Percentiles rank a stretch among this genome's conserved stretches.
These are phyloP conservation scores for Pangasius sanitwongsei DNA, from an alignment of 2,797 vertebrate species.

Conservation along the genomic window DNA sequence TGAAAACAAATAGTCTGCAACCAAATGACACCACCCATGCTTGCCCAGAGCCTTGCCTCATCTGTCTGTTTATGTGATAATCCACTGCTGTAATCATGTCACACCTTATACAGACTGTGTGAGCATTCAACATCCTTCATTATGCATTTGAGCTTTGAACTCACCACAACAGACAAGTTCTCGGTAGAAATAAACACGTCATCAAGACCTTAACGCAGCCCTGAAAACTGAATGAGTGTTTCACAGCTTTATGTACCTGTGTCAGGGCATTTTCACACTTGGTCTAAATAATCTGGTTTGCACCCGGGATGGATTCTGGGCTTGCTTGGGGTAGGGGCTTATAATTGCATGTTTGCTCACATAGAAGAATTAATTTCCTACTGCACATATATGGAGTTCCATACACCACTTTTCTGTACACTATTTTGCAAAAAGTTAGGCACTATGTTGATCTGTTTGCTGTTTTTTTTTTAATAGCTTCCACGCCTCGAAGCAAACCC, in stretches of 20 bases:
- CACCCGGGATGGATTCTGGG: neutral
- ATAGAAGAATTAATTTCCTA: neutral
- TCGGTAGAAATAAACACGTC: neutral
- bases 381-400: too few species aligned
- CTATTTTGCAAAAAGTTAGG: neutral
- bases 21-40: slow-evolving; percentile 43
- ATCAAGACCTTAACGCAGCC: neutral
- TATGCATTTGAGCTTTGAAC: too few species aligned
- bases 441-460: neutral
- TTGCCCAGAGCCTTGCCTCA: slow-evolving; percentile 41
- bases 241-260: neutral
- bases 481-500: neutral
- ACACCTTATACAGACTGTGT: slow-evolving; percentile 37
- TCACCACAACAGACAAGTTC: neutral
- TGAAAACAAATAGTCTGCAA: slow-evolving; percentile 41
- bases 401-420: neutral
- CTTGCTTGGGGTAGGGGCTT: neutral
- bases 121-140: neutral
- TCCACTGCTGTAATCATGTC: slow-evolving; percentile 50
- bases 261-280: neutral
- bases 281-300: neutral
- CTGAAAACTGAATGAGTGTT: too few species aligned
- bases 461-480: neutral
- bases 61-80: slow-evolving; percentile 51
- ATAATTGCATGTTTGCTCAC: neutral